A percentile compares a stretch with the other conserved stretches of the same genome.
These are phyloP conservation scores for Volucella bombylans DNA, from an alignment of 2,888 invertebrate species.

Conservation along the genomic window DNA sequence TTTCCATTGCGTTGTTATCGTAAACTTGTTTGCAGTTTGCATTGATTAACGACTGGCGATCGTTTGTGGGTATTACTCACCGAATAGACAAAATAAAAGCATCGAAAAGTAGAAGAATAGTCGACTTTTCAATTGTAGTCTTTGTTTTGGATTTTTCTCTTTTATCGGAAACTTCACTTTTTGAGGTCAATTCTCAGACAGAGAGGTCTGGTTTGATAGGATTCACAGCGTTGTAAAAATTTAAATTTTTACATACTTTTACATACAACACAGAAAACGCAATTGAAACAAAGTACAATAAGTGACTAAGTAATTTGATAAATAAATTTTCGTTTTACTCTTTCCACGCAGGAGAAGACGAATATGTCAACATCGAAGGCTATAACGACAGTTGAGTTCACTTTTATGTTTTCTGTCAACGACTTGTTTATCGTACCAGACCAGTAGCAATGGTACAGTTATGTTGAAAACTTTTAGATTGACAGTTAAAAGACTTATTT, in stretches of 20 bases:
- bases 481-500: not conserved
- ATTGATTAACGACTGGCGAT: constrained; percentile 19
- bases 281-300: constrained; percentile 2
- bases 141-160: constrained; percentile 49
- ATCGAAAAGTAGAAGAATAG: constrained; percentile 40
- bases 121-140: constrained; percentile 20
- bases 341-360: constrained; percentile 43
- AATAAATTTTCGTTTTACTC: constrained; percentile 33
- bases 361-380: constrained; percentile 53
- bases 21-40: not conserved
- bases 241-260: constrained; percentile 19
- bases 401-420: constrained; percentile 63
- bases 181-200: constrained; percentile 12
- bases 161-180: not conserved
- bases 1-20: constrained; percentile 37
- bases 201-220: not conserved
- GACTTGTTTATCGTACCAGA: constrained; percentile 25
- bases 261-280: constrained; percentile 16
- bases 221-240: not conserved
- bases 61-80: constrained; percentile 55
- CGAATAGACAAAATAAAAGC: constrained; percentile 48
- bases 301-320: constrained; percentile 19
- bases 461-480: not conserved
- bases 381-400: constrained; percentile 24
- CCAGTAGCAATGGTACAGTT: constrained; percentile 17